phyloP scores from a whole-genome alignment of 2,113 vertebrate species.

The Oreochromis tanganicae region DNA sequence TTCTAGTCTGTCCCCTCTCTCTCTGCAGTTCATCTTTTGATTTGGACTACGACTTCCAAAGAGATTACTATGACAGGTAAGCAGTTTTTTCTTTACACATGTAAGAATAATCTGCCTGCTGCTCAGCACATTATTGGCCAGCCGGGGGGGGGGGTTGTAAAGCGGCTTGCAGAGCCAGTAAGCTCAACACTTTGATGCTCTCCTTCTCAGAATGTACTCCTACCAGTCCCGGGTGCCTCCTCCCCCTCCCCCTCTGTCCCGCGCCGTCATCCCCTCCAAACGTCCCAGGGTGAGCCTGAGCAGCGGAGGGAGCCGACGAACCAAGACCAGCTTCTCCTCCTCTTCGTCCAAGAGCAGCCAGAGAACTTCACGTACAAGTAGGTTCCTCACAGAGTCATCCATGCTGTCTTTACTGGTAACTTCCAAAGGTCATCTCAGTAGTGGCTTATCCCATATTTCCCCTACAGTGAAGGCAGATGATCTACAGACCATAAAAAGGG shows the following conservation, averaged over 20 bases:
- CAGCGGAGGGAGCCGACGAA: constrained; percentile 77
- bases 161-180: background rate
- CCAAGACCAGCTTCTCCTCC: constrained; percentile 83
- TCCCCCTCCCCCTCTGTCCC: constrained; percentile 79
- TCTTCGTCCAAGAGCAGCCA: constrained; percentile 83
- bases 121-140: accelerated
- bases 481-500: constrained; percentile 85
- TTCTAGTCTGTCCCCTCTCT: background rate
- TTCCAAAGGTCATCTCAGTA: background rate
- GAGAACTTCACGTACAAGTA: constrained; percentile 75
- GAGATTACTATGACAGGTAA: constrained; percentile 87
- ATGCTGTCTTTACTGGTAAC: background rate
- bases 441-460: background rate
- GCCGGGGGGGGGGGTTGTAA: background rate
- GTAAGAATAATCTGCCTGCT: background rate
- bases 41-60: constrained; percentile 86
- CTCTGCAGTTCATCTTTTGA: constrained; percentile 82
- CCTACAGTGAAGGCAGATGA: constrained; percentile 81
- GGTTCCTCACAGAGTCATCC: background rate
- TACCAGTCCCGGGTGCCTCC: constrained; percentile 78
- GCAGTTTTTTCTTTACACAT: background rate
- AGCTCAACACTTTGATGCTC: background rate
- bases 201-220: constrained; percentile 75
- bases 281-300: constrained; percentile 80
- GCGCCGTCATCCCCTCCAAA: constrained; percentile 80